Conservation (phyloP, 37 sponge, comb jelly and placozoan genomes). For the Hormiphora californensis region DNA sequence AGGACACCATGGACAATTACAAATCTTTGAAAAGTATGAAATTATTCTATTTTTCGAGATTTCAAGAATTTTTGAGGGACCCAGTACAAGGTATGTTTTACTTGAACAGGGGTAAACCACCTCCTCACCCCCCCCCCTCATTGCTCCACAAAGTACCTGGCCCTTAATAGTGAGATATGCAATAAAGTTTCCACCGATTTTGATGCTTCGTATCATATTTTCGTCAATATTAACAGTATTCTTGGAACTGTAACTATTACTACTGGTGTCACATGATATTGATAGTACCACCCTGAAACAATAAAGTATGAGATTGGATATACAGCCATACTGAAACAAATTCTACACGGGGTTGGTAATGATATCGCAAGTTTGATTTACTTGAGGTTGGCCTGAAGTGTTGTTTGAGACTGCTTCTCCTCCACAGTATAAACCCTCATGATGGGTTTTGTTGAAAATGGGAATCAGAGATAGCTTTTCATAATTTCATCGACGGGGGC, state of each 20-base stretch:
- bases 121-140: too few species aligned
- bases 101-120: too few species aligned
- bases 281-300: conserved; percentile 20
- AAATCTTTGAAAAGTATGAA: too few species aligned
- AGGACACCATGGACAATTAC: too few species aligned
- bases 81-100: too few species aligned
- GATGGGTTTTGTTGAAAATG: too few species aligned
- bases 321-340: neutral
- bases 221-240: conserved; percentile 41
- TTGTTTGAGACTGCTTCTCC: conserved; percentile 38
- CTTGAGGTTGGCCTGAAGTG: conserved; percentile 33
- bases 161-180: conserved; percentile 32
- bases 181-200: conserved; percentile 42
- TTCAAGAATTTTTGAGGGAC: too few species aligned
- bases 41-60: too few species aligned
- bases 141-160: neutral
- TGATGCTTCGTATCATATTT: conserved; percentile 21
- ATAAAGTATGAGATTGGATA: neutral
- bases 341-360: neutral
- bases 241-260: conserved; percentile 9
- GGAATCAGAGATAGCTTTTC: too few species aligned
- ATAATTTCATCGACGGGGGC: too few species aligned
- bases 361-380: neutral
- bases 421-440: conserved; percentile 34
- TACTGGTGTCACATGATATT: conserved; percentile 48